Conservation (phyloP, 2,113 vertebrate genomes). For the Poeciliopsis turrubarensis region DNA sequence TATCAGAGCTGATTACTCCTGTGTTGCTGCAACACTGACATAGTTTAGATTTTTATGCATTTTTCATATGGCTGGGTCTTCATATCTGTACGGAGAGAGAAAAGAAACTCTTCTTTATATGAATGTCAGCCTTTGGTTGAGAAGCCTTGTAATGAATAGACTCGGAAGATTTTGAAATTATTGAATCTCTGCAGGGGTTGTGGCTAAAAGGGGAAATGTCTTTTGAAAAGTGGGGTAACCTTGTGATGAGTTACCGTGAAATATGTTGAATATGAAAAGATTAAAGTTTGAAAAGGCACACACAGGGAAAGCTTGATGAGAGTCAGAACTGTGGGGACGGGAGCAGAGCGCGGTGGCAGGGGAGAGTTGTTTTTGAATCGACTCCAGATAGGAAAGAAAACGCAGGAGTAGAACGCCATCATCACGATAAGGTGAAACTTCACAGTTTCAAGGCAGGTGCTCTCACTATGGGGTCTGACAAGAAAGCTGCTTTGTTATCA, state of each 20-base stretch:
- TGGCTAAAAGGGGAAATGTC: conserved; percentile 41
- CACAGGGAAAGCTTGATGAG: conserved; percentile 44
- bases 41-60: conserved; percentile 6
- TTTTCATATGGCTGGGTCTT: neutral
- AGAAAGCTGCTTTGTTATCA: conserved; percentile 20
- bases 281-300: conserved; percentile 73
- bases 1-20: neutral
- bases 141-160: conserved; percentile 41
- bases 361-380: conserved; percentile 56
- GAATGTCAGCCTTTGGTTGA: conserved; percentile 37
- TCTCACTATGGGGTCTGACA: conserved; percentile 32
- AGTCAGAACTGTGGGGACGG: conserved; percentile 8
- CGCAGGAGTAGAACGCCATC: conserved; percentile 23
- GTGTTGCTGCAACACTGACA: neutral
- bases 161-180: conserved; percentile 53
- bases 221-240: conserved; percentile 62
- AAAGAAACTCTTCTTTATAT: conserved; percentile 1
- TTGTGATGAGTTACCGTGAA: conserved; percentile 55
- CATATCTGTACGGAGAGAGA: conserved; percentile 18
- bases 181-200: conserved; percentile 39
- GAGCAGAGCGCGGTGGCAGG: neutral
- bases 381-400: conserved; percentile 38
- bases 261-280: conserved; percentile 70
- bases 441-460: conserved; percentile 45
- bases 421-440: conserved; percentile 43